Evolutionary conservation across 2,113 vertebrate species (phyloP), one percentile per base, ranked within the genome.

Genomic region (Patagioenas fasciata): DNA sequence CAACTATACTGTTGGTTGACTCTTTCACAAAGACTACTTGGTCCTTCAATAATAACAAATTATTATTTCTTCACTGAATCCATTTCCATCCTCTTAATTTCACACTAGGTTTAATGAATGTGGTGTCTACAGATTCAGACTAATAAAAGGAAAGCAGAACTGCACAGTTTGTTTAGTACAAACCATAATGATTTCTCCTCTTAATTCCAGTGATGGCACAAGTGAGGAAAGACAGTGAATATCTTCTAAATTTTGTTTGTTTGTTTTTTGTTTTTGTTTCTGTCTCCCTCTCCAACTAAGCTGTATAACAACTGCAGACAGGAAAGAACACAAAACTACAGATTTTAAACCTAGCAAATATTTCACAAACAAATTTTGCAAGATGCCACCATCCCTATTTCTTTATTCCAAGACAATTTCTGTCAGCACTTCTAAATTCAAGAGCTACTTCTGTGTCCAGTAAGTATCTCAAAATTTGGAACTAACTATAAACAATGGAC

Each of bases 271-370:
- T n/a, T 61, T 89, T 40, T 3, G 3, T 44, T 80, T 61, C 48
- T 80, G 5, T 2, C 7, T 10, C 4, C 2, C 2, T 24, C 9
- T 16, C 4, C 5, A 32, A 0, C 23, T 62, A 61, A 70, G 5
- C 2, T 64, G 6, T 4, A 54, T 50, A 17, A 5, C 66, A 57
- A 40, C 32, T 66, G 5, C 50, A 87, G 67, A 51, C 14, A 44
- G 15, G 12, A 7, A 42, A 56, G 24, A 60, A 60, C 6, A 54
- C 34, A 61, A 77, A 80, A 2, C 8, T 14, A 40, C 19, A 77
- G 4, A n/a, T 78, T 93, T 77, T 54, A 32, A 72, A 56, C 13
- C 13, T 44, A 54, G 34, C 7, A 61, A 32, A 12, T 12, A 77
- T 81, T 65, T 38, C 10, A 42, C 10, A 87, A 53, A 32, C 8